A percentile compares a stretch with the other conserved stretches of the same genome.
These are phyloP conservation scores for Phyto melanocephala DNA, from an alignment of 2,888 invertebrate species.

Conservation along the genomic window DNA sequence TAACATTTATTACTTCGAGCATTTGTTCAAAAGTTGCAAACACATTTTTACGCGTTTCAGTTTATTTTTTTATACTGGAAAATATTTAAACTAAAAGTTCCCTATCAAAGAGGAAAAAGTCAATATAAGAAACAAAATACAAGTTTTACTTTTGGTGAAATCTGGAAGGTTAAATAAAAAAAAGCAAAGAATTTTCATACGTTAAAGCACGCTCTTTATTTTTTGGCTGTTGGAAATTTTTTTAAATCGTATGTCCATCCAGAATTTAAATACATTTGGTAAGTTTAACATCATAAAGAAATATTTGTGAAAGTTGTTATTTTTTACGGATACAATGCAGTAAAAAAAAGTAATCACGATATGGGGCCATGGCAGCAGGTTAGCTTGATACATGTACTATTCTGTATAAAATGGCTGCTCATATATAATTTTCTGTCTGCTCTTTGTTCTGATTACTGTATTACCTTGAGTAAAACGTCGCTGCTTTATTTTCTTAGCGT, in stretches of 20 bases:
- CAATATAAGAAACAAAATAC: not conserved
- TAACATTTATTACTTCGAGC: conserved; percentile 37
- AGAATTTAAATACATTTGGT: conserved; percentile 97
- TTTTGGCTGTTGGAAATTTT: conserved; percentile 86
- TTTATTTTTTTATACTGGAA: conserved; percentile 1
- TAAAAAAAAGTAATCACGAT: conserved; percentile 29
- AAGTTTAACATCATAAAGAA: conserved; percentile 77
- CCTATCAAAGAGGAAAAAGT: not conserved
- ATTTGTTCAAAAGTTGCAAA: conserved; percentile 52
- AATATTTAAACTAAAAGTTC: conserved; percentile 29
- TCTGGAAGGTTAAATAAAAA: conserved; percentile 10
- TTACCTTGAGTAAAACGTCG: not conserved
- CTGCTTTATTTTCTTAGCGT: not conserved
- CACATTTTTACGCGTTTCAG: conserved; percentile 40
- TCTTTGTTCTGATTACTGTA: not conserved
- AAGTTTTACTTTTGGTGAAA: conserved; percentile 33
- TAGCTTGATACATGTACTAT: not conserved
- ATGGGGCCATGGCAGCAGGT: conserved; percentile 28
- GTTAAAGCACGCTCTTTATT: conserved; percentile 78
- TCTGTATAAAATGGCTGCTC: conserved; percentile 61
- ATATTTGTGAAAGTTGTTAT: not conserved
- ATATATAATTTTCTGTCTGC: not conserved
- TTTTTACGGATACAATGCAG: not conserved
- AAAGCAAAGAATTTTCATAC: conserved; percentile 70
- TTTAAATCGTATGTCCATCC: conserved; percentile 96